Percentiles rank a stretch among this genome's conserved stretches.
Conservation (phyloP, 2,888 invertebrate species). For the Teleogryllus oceanicus region DNA sequence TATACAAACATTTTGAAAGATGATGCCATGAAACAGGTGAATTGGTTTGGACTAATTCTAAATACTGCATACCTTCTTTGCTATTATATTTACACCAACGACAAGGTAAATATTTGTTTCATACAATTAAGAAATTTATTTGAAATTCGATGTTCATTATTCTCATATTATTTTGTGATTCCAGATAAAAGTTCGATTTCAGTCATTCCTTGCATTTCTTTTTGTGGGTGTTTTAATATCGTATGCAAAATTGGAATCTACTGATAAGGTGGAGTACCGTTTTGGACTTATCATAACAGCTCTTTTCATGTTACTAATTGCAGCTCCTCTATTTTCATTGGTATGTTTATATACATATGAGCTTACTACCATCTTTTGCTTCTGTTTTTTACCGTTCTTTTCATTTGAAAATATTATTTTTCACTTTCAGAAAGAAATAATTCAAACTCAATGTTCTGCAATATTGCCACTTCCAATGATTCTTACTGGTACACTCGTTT, state of each 20-base stretch:
- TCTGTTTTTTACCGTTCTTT: too few species aligned
- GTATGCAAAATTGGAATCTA: constrained; percentile 65
- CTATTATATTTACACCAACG: constrained; percentile 63
- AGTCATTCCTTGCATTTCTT: constrained; percentile 54
- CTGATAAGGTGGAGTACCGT: constrained; percentile 61
- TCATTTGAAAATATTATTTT: constrained; percentile 19
- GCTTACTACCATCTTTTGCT: neutral
- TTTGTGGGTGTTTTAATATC: constrained; percentile 59
- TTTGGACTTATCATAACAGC: constrained; percentile 69
- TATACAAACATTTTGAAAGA: constrained; percentile 72
- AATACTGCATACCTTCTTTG: constrained; percentile 64
- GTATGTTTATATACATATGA: constrained; percentile 50
- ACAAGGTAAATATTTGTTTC: constrained; percentile 43
- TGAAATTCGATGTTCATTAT: too few species aligned
- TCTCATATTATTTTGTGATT: neutral
- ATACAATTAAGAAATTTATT: too few species aligned
- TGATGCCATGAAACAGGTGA: constrained; percentile 71
- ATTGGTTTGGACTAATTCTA: constrained; percentile 66
- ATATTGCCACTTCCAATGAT: constrained; percentile 86
- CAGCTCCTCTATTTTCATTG: constrained; percentile 66
- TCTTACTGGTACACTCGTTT: constrained; percentile 73
- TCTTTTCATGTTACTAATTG: constrained; percentile 63
- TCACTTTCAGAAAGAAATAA: constrained; percentile 64
- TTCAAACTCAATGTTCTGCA: constrained; percentile 79
- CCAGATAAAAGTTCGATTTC: neutral